Evolutionary conservation across 2,888 invertebrate species (phyloP), one percentile per base, ranked within the genome.

Genomic region (Polydrusus cervinus): DNA sequence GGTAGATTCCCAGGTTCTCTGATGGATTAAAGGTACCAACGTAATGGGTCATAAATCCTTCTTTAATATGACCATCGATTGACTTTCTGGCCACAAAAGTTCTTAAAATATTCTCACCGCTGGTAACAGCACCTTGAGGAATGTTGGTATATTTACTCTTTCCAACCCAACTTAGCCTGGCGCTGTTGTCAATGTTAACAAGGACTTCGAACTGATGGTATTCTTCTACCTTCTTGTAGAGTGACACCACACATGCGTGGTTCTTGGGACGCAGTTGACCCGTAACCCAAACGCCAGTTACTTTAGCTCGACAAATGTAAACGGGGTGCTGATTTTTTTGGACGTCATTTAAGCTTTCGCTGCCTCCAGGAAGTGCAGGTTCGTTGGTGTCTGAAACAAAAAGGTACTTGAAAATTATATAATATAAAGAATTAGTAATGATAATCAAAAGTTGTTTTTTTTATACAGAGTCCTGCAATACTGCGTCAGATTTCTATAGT

Each of bases 121-220:
- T 90, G 0, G 90, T 89, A 6, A 95, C 93, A 11, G 93, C 91
- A 7, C 95, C 95, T 74, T 89, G 89, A 0, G 93, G 93, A 75
- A 91, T 89, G 11, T 88, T 85, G 1, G 89, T 89, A 84, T 92
- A 94, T 85, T 92, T 93, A 78, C 90, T 89, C 93, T 95, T 95
- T n/a, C 89, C 87, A 53, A 90, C 89, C 96, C 96, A 96, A 77
- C 90, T 90, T 53, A 95, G 89, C 71, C 93, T 89, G 0, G 93
- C 94, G 74, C 94, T 92, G 79, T 92, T 92, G 81, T 95, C 95
- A 77, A 92, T 90, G 85, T 95, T 95, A 84, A 94, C 91, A 64
- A 95, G 88, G 30, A 95, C 90, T 84, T 95, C 94, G 85, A 93
- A 94, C 67, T 86, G 85, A 45, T 89, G 85, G 62, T 88, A 88